Evolutionary conservation across 1,140 invertebrate genomes (phyloP), one percentile per base, ranked within the genome.

Genomic region (Yoshiicerus persimilis): DNA sequence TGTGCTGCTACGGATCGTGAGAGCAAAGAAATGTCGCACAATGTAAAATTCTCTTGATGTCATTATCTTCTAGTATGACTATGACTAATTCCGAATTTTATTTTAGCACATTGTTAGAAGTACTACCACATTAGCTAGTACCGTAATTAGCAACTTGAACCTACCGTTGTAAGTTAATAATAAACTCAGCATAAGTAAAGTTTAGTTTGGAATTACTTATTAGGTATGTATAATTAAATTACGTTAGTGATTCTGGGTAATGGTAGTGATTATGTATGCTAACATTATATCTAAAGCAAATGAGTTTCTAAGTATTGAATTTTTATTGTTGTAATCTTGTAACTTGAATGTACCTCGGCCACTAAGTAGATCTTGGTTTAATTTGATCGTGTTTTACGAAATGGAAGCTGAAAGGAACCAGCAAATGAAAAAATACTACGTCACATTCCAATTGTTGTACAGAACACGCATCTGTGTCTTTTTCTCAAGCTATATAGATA

Each of bases 401-500:
- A 56, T 56, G 47, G 16, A 56, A 56, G 16, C 13, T 56, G 47
- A 56, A 56, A 20, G 20, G 47, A 56, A n/a, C 20, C 20, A 56
- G 20, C 20, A 16, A 56, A 56, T n/a, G 47, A 56, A 47, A 56
- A 56, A 30, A 30, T 80, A 32, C 75, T 80, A n/a, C 75, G 32
- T 36, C 75, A 80, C 75, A 80, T 80, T 80, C 75, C 75, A 80
- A 80, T 80, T 80, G 32, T 80, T 80, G 75, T 80, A 80, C 32
- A 80, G 34, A n/a, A n/a, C 32, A 80, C 30, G 75, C 32, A 34
- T 23, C 32, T 36, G 30, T 80, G 75, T 80, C 30, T 80, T 36
- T 66, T 80, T 56, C 47, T 56, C 47, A 38, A 80, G 34, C 38
- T 11, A 47, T 16, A 41, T 41, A 41, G 6, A 41, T 41, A 41